phyloP scores from a whole-genome alignment of 2,888 invertebrate genomes.

The Limnephilus lunatus region DNA sequence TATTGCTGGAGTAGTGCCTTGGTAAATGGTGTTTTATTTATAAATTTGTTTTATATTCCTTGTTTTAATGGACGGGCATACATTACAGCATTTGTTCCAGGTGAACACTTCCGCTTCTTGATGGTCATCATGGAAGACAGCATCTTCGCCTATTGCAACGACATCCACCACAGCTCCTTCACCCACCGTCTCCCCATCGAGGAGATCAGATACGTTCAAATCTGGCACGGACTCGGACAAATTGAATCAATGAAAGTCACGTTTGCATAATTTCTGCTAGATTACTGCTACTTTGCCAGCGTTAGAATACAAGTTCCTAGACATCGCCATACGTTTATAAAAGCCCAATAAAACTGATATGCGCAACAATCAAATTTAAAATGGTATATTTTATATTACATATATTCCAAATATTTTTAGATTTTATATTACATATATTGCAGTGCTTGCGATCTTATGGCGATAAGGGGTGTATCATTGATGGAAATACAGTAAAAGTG shows the following conservation, averaged over 20 bases:
- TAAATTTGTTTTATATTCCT: neutral
- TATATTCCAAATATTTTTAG: neutral
- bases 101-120: conserved; percentile 56
- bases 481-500: neutral
- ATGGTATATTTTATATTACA: neutral
- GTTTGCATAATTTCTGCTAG: conserved; percentile 48
- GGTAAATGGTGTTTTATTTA: too few species aligned
- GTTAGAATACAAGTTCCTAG: neutral
- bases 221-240: conserved; percentile 62
- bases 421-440: neutral
- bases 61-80: conserved; percentile 48
- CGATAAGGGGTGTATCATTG: neutral
- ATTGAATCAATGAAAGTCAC: conserved; percentile 60
- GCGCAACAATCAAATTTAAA: neutral
- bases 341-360: neutral
- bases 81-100: conserved; percentile 63
- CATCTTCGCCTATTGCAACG: conserved; percentile 58
- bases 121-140: conserved; percentile 53
- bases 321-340: neutral
- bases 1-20: too few species aligned
- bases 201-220: conserved; percentile 61
- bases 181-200: conserved; percentile 50
- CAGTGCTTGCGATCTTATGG: neutral
- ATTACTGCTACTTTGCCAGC: neutral
- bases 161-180: conserved; percentile 49